Evolutionary conservation across 2,888 invertebrate species (phyloP).

Genomic region (Scaptomyza parva): DNA sequence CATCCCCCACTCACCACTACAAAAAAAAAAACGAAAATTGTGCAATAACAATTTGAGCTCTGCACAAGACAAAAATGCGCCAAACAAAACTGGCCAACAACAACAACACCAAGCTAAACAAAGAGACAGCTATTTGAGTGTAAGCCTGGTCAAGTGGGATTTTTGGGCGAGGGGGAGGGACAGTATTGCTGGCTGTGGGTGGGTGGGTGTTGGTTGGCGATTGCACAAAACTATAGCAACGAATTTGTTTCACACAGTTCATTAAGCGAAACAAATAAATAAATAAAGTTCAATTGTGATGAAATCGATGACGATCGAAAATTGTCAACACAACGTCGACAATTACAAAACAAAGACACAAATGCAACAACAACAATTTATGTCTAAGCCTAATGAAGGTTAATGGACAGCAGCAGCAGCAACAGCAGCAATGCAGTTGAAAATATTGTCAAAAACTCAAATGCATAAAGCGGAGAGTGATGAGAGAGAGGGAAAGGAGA

Average conservation of each 20-base stretch:
- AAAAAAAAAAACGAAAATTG: slow-evolving; percentile 63
- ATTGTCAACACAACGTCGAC: slow-evolving; percentile 61
- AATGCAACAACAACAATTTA: slow-evolving; percentile 30
- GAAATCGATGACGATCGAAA: slow-evolving; percentile 65
- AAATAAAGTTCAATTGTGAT: slow-evolving; percentile 76
- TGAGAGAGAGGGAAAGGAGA: neutral
- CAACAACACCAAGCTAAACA: slow-evolving; percentile 37
- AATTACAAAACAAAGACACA: slow-evolving; percentile 25
- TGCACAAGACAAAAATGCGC: slow-evolving; percentile 77
- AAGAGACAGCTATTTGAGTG: slow-evolving; percentile 37
- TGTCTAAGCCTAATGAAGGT: slow-evolving; percentile 73
- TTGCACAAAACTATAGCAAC: slow-evolving; percentile 27
- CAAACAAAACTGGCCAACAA: slow-evolving; percentile 62
- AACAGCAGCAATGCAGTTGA: slow-evolving; percentile 53
- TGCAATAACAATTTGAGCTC: slow-evolving; percentile 83
- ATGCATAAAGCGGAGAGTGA: slow-evolving; percentile 4
- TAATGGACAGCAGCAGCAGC: slow-evolving; percentile 73
- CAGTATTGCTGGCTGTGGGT: slow-evolving; percentile 16
- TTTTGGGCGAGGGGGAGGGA: too few species aligned
- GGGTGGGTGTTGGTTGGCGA: slow-evolving; percentile 50
- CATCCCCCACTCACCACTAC: too few species aligned
- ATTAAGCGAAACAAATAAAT: slow-evolving; percentile 72
- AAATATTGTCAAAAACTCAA: slow-evolving; percentile 42
- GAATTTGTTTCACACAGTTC: slow-evolving; percentile 72
- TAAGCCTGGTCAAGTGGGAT: slow-evolving; percentile 33